Evolutionary conservation across 2,888 invertebrate species (phyloP), one percentile per base, ranked within the genome.

Genomic region (Ypsolopha scabrella): DNA sequence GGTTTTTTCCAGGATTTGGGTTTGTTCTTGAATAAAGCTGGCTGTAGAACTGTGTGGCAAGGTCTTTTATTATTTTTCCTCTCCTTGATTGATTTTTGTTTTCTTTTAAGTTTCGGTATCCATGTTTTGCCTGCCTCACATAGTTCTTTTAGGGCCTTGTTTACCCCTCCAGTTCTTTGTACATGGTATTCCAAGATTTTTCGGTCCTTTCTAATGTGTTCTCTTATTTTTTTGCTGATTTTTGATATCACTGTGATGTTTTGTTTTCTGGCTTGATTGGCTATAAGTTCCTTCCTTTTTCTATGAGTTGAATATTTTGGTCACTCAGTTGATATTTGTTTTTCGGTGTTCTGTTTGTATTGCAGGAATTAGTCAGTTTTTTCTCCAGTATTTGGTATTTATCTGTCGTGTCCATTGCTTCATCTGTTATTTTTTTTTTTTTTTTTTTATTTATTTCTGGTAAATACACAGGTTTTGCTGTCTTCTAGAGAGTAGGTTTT

Each of bases 111-210:
- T 14, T 38, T 45, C 24, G 46, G 45, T 37, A 51, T 45, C 51
- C 51, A 51, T 45, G 36, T 14, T 35, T 50, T 50, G 24, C 34
- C 34, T 33, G 34, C 9, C 33, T 57, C 57, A 24, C 11, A 50
- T 34, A 60, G 41, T 49, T 57, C 51, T 47, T 60, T 59, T 0
- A 51, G 34, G 39, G 59, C 59, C 41, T 59, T 63, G 49, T 54
- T 58, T 6, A 49, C 53, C 7, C 59, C 60, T 38, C 61, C 60
- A 39, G 60, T 54, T 52, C 46, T 58, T 53, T 10, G 3, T 44
- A 61, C 58, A 13, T 51, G 24, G 24, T 52, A 11, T 57, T 58
- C 57, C 33, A 60, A 24, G 1, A 35, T 55, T 52, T 54, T 52
- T 6, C 53, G 41, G 24, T 60, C 58, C 47, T 53, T 60, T 38